phyloP scores from a whole-genome alignment of 2,797 vertebrate species.

The Chloroceryle inda region DNA sequence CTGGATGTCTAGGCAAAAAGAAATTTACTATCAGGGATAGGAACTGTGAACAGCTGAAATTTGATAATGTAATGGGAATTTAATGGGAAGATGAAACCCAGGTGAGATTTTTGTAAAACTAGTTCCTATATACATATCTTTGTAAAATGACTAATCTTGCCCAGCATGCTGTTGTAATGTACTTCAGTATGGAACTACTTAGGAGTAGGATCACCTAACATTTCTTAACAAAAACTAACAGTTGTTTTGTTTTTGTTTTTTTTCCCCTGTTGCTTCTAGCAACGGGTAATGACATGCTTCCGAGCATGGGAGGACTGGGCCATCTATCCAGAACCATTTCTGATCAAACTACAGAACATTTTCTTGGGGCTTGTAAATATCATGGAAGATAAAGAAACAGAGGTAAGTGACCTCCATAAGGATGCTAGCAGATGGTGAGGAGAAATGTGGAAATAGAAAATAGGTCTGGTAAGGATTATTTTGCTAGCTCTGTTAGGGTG shows the following conservation, averaged over 20 bases:
- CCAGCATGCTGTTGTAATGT: background rate
- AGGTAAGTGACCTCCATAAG: conserved; percentile 68
- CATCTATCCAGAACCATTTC: conserved; percentile 98
- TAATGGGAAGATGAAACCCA: background rate
- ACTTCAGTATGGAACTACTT: background rate
- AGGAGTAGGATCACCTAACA: background rate
- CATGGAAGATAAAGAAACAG: conserved; percentile 89
- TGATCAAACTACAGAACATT: conserved; percentile 98
- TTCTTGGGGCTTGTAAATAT: conserved; percentile 97
- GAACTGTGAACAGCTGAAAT: background rate
- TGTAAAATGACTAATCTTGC: background rate
- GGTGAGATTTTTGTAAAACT: background rate
- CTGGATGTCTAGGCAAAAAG: background rate
- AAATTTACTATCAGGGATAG: background rate
- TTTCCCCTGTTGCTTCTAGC: conserved; percentile 81
- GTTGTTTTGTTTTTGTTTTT: background rate
- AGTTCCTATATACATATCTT: background rate
- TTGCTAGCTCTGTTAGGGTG: background rate
- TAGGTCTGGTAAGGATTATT: background rate
- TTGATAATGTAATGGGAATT: background rate
- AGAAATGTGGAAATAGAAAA: background rate
- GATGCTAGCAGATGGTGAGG: background rate
- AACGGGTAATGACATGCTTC: conserved; percentile 99
- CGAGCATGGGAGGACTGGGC: conserved; percentile 99
- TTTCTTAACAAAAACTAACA: background rate